phyloP scores from a whole-genome alignment of 1,140 invertebrate genomes.

The Cyclargus thomasi region DNA sequence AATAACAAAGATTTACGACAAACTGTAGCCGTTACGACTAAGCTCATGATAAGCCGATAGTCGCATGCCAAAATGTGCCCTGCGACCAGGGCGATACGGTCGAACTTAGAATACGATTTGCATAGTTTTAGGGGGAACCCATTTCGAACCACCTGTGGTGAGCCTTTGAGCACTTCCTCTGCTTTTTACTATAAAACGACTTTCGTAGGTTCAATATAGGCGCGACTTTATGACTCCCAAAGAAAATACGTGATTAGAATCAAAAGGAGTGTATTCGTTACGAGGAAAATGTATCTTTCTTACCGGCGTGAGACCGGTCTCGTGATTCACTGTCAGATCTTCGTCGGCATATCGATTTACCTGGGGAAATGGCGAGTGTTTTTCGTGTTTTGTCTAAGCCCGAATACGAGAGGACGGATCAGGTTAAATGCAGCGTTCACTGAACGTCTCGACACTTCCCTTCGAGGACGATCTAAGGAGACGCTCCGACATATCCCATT shows the following conservation, averaged over 20 bases:
- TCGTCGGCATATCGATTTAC: neutral
- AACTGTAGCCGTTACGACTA: neutral
- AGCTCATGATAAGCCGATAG: neutral
- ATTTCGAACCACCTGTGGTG: constrained; percentile 27
- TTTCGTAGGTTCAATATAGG: constrained; percentile 27
- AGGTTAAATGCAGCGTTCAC: too few species aligned
- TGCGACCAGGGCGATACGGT: neutral
- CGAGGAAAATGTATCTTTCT: neutral
- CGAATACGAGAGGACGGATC: neutral
- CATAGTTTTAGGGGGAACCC: constrained; percentile 13
- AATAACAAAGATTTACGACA: constrained; percentile 15
- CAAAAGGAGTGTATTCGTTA: constrained; percentile 11
- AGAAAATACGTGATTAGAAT: constrained; percentile 27
- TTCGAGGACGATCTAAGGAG: neutral
- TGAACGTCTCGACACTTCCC: neutral
- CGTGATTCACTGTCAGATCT: neutral
- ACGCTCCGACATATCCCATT: neutral
- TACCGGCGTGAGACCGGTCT: neutral
- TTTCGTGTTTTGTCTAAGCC: neutral
- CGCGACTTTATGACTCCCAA: constrained; percentile 27
- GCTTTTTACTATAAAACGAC: constrained; percentile 30
- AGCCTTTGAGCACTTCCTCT: constrained; percentile 22
- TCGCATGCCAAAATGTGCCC: neutral
- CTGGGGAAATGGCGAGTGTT: neutral
- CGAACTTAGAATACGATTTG: neutral